Base-by-base conservation (phyloP, 2,797 vertebrate genomes). In the Gymnocypris eckloni region DNA sequence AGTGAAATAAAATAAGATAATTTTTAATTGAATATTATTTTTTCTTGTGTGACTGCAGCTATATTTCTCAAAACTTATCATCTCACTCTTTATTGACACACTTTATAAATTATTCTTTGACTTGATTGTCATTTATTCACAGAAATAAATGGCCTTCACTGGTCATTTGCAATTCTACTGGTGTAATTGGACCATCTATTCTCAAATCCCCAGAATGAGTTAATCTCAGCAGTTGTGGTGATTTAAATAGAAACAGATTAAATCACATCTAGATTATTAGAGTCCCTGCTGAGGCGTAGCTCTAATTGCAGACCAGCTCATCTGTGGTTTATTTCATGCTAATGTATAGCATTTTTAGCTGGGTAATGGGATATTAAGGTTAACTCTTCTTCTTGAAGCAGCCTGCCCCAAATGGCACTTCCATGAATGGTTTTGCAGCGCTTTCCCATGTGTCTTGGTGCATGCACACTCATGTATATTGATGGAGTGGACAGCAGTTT, bases 401-500 rank as follows among this genome's bases (percentile, higher is more conserved):
- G 28, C 15, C 78, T 70, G 80, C 81, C 15, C 83, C 73, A 80
- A 88, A 87, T 86, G 81, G 79, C 70, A 84, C 82, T 88, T 84
- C 84, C 52, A 12, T 82, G 64, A 69, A 33, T 28, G 7, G 33
- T 77, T 84, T 75, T 50, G 59, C 56, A 39, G 33, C 15, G 66
- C 71, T 84, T 86, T 79, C 33, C 22, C 41, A 73, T 86, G 80
- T 89, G 75, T 82, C 48, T 75, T 69, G 25, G n/a, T 70, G 48
- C 75, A 64, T 20, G 64, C 54, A 76, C 28, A 67, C 73, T 76
- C 15, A 52, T 87, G 83, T 92, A 86, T 91, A 92, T 93, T 94
- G 93, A 95, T 94, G 91, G 92, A 94, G 93, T 93, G 92, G 94
- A 94, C 93, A 94, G 94, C 93, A 93, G 93, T 94, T 92, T 92